Percentiles rank a stretch among this genome's conserved stretches.
Conservation (phyloP, 2,797 vertebrate species). For the Vultur gryphus region DNA sequence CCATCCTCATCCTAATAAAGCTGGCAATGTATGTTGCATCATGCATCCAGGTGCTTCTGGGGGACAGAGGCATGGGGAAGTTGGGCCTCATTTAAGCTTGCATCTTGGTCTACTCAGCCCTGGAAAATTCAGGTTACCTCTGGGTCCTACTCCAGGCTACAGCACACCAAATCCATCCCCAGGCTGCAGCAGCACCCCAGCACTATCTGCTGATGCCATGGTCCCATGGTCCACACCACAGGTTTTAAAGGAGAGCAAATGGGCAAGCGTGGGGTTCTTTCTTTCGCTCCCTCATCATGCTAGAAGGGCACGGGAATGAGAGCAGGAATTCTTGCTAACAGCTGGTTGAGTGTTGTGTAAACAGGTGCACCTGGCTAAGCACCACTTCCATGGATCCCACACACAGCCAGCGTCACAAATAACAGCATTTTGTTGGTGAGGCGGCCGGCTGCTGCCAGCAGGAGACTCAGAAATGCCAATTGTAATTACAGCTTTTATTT, state of each 20-base stretch:
- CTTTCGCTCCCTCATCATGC: neutral
- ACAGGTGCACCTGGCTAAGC: neutral
- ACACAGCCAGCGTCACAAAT: neutral
- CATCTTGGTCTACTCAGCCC: neutral
- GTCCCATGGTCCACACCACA: neutral
- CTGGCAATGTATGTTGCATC: neutral
- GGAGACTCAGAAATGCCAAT: neutral
- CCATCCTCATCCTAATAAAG: neutral
- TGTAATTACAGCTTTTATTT: neutral
- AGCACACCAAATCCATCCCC: neutral
- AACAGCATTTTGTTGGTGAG: neutral
- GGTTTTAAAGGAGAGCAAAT: neutral
- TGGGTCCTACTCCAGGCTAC: neutral
- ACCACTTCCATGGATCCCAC: neutral
- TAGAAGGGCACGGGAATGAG: neutral
- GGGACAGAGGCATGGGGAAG: neutral
- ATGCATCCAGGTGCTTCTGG: neutral
- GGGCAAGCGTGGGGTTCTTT: neutral
- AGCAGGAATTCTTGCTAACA: neutral
- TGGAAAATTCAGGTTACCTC: neutral
- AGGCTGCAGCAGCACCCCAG: neutral
- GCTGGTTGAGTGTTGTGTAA: neutral
- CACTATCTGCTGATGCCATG: neutral
- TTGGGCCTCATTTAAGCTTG: neutral
- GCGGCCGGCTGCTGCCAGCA: neutral